A percentile compares a stretch with the other conserved stretches of the same genome.
Evolutionary conservation across 1,140 invertebrate genomes (phyloP).

Genomic region (Heterodera carotae): DNA sequence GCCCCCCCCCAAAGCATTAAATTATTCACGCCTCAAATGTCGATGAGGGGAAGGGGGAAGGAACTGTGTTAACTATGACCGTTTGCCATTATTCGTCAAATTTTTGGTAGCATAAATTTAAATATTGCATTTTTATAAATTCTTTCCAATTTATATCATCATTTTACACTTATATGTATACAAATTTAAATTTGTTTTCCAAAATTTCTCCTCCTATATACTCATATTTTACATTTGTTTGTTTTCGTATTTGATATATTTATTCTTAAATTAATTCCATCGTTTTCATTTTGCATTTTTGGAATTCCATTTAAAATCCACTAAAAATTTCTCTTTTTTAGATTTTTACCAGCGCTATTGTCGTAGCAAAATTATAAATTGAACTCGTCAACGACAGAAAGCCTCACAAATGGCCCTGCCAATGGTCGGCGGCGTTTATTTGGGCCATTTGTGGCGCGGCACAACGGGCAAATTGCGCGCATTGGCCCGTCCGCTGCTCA

Average conservation of each 20-base stretch:
- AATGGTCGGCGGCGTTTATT: constrained; percentile 75
- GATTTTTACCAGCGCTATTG: not conserved
- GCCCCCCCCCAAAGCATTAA: not conserved
- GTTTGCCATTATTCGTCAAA: not conserved
- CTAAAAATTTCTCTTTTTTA: not conserved
- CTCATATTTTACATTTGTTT: not conserved
- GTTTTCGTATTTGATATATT: not conserved
- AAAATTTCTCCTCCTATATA: too few relatives aligned
- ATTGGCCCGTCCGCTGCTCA: constrained; percentile 32
- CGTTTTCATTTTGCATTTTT: not conserved
- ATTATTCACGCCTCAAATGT: not conserved
- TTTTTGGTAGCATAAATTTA: not conserved
- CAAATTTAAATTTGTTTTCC: too few relatives aligned
- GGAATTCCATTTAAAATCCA: not conserved
- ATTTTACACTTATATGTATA: too few relatives aligned
- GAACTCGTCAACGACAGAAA: not conserved
- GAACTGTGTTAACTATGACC: too few relatives aligned
- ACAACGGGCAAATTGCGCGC: constrained; percentile 27
- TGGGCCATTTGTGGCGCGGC: constrained; percentile 65
- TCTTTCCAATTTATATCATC: not conserved
- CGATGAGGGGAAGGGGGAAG: not conserved
- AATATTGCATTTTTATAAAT: not conserved
- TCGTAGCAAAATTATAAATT: not conserved
- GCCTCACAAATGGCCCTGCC: constrained; percentile 81
- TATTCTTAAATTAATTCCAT: too few relatives aligned